phyloP scores from a whole-genome alignment of 2,888 invertebrate species.

The Callimorpha dominula region DNA sequence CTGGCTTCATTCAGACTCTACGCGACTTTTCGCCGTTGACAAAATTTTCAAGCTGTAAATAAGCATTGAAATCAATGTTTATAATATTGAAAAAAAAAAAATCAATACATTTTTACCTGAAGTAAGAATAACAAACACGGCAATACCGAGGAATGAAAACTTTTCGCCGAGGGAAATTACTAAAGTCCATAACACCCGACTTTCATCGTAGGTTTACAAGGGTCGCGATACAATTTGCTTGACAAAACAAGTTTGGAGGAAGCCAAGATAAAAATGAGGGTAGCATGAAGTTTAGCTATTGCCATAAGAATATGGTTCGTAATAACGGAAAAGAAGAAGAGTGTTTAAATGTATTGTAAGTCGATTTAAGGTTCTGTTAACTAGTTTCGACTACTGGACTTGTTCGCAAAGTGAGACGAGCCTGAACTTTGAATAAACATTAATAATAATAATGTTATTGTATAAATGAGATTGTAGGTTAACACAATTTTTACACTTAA shows the following conservation, averaged over 20 bases:
- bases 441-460: too few species aligned
- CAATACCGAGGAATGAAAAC: conserved; percentile 56
- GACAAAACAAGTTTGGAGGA: conserved; percentile 53
- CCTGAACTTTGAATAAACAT: too few species aligned
- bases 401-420: too few species aligned
- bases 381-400: too few species aligned
- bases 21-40: too few species aligned
- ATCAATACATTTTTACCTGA: conserved; percentile 42
- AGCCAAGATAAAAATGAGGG: conserved; percentile 27
- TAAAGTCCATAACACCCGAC: conserved; percentile 62
- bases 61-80: background rate
- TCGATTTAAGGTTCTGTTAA: too few species aligned
- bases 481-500: too few species aligned
- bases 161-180: conserved; percentile 73
- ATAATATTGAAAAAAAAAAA: background rate
- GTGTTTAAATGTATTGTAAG: too few species aligned
- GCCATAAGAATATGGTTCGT: background rate
- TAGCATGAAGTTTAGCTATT: conserved; percentile 16
- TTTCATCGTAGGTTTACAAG: conserved; percentile 49
- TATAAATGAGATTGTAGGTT: too few species aligned
- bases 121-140: conserved; percentile 37
- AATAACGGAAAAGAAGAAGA: background rate
- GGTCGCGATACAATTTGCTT: conserved; percentile 26
- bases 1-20: too few species aligned
- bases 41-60: background rate